Conservation (phyloP, 2,888 invertebrate species). For the Cyclophora albipunctata region DNA sequence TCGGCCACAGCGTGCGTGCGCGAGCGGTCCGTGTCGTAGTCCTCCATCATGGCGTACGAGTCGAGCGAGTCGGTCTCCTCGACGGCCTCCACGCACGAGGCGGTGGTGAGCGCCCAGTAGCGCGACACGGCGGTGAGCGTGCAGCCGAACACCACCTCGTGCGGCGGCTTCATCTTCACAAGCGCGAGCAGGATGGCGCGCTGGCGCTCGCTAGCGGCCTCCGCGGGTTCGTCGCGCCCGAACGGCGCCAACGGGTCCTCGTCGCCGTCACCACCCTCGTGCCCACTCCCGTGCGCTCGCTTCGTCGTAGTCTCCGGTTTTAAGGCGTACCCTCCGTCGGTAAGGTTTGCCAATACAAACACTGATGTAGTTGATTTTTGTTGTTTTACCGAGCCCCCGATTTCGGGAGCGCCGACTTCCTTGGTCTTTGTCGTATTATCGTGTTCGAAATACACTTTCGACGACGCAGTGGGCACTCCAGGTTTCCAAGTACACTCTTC, state of each 20-base stretch:
- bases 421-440: no score
- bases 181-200: conserved; percentile 37
- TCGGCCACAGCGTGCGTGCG: conserved; percentile 32
- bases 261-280: conserved; percentile 3
- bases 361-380: no score
- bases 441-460: conserved; percentile 33
- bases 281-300: no score
- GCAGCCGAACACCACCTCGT: conserved; percentile 49
- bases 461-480: conserved; percentile 37
- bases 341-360: no score
- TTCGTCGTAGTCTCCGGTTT: no score
- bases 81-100: conserved; percentile 54
- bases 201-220: conserved; percentile 21
- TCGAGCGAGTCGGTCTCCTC: conserved; percentile 53
- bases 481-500: conserved; percentile 50
- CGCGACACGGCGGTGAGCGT: conserved; percentile 42
- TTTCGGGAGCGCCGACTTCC: no score
- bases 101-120: conserved; percentile 52
- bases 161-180: conserved; percentile 39
- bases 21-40: conserved; percentile 28
- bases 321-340: no score
- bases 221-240: conserved; percentile 9
- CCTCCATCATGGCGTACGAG: conserved; percentile 47
- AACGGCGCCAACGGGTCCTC: conserved; percentile 8
- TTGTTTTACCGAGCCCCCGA: no score